Percentiles rank a stretch among this genome's conserved stretches.
These are phyloP conservation scores for Acleris holmiana DNA, from an alignment of 2,888 invertebrate genomes.

Conservation along the genomic window DNA sequence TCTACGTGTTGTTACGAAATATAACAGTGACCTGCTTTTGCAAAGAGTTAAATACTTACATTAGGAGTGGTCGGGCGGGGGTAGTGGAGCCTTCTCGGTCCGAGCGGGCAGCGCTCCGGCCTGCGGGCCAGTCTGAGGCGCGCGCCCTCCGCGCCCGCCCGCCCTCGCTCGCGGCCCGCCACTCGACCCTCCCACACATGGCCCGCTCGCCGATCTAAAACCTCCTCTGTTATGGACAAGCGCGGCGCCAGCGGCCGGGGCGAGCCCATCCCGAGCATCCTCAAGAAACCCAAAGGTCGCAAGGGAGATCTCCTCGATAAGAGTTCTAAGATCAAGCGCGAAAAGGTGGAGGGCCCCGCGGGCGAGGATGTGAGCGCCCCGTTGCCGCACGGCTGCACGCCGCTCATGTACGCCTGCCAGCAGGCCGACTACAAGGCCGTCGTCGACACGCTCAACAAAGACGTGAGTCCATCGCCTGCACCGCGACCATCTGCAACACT, in stretches of 20 bases:
- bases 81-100: constrained; percentile 45
- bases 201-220: constrained; percentile 52
- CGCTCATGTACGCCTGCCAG: constrained; percentile 96
- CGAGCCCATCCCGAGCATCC: constrained; percentile 78
- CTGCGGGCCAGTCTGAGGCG: constrained; percentile 70
- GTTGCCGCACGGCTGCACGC: constrained; percentile 89
- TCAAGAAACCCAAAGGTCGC: constrained; percentile 72
- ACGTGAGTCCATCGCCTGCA: constrained; percentile 83
- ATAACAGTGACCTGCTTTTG: constrained; percentile 74
- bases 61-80: constrained; percentile 63
- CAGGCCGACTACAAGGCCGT: constrained; percentile 92
- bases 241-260: constrained; percentile 70
- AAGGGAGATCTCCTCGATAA: constrained; percentile 75
- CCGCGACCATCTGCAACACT: constrained; percentile 16
- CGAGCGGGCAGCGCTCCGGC: constrained; percentile 41
- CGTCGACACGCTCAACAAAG: constrained; percentile 88
- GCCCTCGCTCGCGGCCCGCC: constrained; percentile 50
- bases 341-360: constrained; percentile 68
- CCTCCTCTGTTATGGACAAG: constrained; percentile 74
- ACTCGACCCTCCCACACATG: constrained; percentile 50
- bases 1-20: constrained; percentile 43
- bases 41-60: constrained; percentile 61
- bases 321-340: constrained; percentile 75
- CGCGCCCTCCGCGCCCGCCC: constrained; percentile 79
- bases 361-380: constrained; percentile 68